Base-by-base conservation (phyloP, 2,113 vertebrate species). In the Spilogale gracilis region DNA sequence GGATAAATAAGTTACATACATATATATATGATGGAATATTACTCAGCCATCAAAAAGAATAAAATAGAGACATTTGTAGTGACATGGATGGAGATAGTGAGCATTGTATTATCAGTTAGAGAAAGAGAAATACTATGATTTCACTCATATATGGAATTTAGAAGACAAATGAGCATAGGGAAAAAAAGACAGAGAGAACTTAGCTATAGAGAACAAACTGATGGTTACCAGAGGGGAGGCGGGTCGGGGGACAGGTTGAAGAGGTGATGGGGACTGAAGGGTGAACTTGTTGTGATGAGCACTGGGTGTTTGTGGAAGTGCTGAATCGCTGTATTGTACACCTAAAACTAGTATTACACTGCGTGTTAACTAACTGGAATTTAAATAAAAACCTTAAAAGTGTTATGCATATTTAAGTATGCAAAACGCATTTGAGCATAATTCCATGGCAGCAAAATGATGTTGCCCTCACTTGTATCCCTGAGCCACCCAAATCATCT, bases 371-470 rank as follows among this genome's bases (percentile, higher is more conserved):
- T 74, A 74, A 45, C 71, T 74, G 71, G 71, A 74, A 45, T 74
- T 48, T 48, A 74, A 74, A 45, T 9, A 30, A 85, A 90, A 79
- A 50, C 10, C 88, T 79, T 20, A 9, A 54, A 89, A 38, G 10
- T 18, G 74, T 45, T 56, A 76, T 27, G 3, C 56, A 38, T 52
- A 83, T 38, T 30, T 69, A 43, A n/a, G 21, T 50, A 73, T 30
- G 12, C 43, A 82, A 89, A 93, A 58, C 27, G 65, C 52, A 23
- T 23, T n/a, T 54, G 20, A 67, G 78, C 9, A 60, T 54, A 93
- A 96, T 73, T 84, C n/a, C 73, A 78, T 79, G 60, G 25, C 14
- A 78, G 52, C 92, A 76, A 84, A 95, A 93, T 54, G 50, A 27
- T 52, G 18, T n/a, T 43, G 10, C 30, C n/a, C 32, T 92, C 21